A percentile compares a stretch with the other conserved stretches of the same genome.
phyloP scores from a whole-genome alignment of 2,888 invertebrate species.

The Bembecia ichneumoniformis region DNA sequence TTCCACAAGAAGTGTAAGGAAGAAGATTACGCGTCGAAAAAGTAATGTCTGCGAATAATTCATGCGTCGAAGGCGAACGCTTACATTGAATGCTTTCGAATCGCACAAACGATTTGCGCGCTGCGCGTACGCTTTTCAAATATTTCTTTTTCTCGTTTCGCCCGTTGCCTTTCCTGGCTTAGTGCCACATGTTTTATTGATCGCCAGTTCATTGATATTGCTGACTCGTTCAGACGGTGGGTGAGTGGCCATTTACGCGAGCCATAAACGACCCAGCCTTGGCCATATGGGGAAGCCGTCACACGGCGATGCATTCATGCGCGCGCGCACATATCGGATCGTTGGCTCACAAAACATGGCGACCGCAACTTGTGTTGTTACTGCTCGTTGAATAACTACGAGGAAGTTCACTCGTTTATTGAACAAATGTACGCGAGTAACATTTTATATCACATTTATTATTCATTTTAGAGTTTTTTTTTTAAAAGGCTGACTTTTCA shows the following conservation, averaged over 20 bases:
- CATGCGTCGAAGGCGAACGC: conserved; percentile 43
- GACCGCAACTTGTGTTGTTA: conserved; percentile 15
- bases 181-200: conserved; percentile 71
- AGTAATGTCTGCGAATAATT: conserved; percentile 45
- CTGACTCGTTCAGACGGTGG: conserved; percentile 67
- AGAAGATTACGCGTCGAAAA: conserved; percentile 13
- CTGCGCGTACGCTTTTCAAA: conserved; percentile 61
- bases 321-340: conserved; percentile 56
- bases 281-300: conserved; percentile 70
- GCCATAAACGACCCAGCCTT: conserved; percentile 68
- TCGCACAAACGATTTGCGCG: conserved; percentile 63
- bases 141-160: conserved; percentile 69
- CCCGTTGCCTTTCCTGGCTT: conserved; percentile 67
- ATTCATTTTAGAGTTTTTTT: too few species aligned
- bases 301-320: conserved; percentile 64
- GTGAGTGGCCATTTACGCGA: conserved; percentile 70
- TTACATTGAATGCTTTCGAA: conserved; percentile 65
- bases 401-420: too few species aligned
- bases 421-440: too few species aligned
- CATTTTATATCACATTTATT: too few species aligned
- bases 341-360: conserved; percentile 51
- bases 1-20: conserved; percentile 34
- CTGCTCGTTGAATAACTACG: too few species aligned
- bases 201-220: conserved; percentile 71
- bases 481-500: too few species aligned